Base-by-base conservation (phyloP, 2,113 vertebrate species). In the Labeo catla region DNA sequence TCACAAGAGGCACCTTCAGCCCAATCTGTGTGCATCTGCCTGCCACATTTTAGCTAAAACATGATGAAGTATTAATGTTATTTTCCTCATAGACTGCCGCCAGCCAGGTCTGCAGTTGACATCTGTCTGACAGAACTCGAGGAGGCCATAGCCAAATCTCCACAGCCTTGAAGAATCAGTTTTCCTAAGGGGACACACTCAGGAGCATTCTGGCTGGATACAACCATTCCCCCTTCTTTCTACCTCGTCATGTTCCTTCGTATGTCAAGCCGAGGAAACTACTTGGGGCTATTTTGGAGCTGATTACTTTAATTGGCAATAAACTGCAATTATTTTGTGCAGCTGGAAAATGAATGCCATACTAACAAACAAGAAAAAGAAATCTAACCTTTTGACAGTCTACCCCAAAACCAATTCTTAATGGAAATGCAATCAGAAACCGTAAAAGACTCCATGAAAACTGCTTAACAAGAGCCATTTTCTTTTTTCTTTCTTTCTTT, bases 281-380 rank as follows among this genome's bases (percentile, higher is more conserved):
- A 90, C 94, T 94, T 86, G 86, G 89, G 94, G 94, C 92, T 91
- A 90, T 94, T 94, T 92, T 91, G 90, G 87, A 93, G 92, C 93
- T 94, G 93, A 94, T 95, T 95, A 95, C 91, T 93, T 93, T 94
- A 95, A 95, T 95, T 95, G 93, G 91, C 93, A 94, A 92, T 95
- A 94, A 94, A 94, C 87, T 86, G 91, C 92, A 93, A 95, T 94
- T 94, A 94, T 92, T 95, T 87, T 93, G 88, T 91, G 88, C 91
- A 93, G 92, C 93, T 93, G 91, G 90, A 93, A 91, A 92, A 85
- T 88, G 88, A 90, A 92, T 90, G 83, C 72, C 89, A 87, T 80
- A 78, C 66, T 83, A 84, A 87, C 88, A 90, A 91, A 92, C 86
- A 91, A 78, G 83, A 91, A 81, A 52, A 68, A 68, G 49, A 45